Evolutionary conservation across 2,888 invertebrate species (phyloP), one percentile per base, ranked within the genome.

Genomic region (Volucella zonaria): DNA sequence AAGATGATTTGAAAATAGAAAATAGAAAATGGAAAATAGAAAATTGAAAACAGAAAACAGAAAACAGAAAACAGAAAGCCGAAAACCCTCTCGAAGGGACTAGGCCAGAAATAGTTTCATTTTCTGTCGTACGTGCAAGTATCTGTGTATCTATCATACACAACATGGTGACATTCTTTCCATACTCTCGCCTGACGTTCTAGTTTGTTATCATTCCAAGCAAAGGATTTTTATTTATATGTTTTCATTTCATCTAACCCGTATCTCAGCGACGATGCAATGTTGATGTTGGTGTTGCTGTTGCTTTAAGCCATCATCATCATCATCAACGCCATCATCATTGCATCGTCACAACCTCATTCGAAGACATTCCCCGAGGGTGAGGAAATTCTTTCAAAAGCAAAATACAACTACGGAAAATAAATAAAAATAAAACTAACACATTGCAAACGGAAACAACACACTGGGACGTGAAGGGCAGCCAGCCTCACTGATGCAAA

Each of bases 141-240:
- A 31, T 31, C 3, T 31, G 31, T 31, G 31, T 31, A 31, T 31
- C 31, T 3, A 2, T 23, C 23, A 23, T 4, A 23, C 23, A 23
- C 23, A 23, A 23, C 23, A 23, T 23, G 23, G 23, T 3, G 23
- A 23, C 2, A 23, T 23, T 23, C 23, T 62, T 45, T 18, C 45
- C 64, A 18, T 31, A 11, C 59, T 51, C 47, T 58, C 18, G 15
- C 18, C 62, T 43, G 31, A 11, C 70, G 79, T 67, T 83, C 79
- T 54, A 79, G 75, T 79, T 83, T 83, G 79, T 75, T 75, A 52
- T 79, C 79, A 83, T 75, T 79, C 62, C 8, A 9, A 45, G 51
- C 59, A 51, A 51, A 47, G 14, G 62, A 56, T 42, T 45, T 40
- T 31, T 43, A 23, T 11, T 54, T 49, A 70, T 54, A 31, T 31